Evolutionary conservation across 2,797 vertebrate species (phyloP).

Genomic region (Labeo calbasu): DNA sequence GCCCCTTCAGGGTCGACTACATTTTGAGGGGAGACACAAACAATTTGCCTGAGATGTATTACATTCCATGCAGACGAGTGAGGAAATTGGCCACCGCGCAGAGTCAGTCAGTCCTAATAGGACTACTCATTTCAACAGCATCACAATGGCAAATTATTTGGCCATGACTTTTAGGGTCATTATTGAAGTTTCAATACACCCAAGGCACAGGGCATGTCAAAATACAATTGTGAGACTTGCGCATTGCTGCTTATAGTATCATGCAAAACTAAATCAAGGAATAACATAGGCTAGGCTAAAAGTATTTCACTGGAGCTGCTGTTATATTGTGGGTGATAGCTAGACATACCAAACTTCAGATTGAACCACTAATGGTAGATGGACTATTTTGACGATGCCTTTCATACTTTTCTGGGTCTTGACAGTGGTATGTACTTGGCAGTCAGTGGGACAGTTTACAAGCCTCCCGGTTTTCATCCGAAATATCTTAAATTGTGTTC

Average conservation of each 20-base stretch:
- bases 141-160: conserved; percentile 31
- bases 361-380: no score
- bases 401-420: no score
- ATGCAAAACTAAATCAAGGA: conserved; percentile 17
- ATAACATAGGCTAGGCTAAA: conserved; percentile 5
- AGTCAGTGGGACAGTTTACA: no score
- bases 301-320: conserved; percentile 6
- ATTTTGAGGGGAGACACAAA: conserved; percentile 72
- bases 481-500: no score
- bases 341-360: not conserved
- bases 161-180: conserved; percentile 29
- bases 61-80: conserved; percentile 70
- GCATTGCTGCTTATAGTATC: conserved; percentile 12
- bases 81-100: conserved; percentile 69
- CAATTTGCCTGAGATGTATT: conserved; percentile 78
- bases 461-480: no score
- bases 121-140: conserved; percentile 72
- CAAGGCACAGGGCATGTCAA: conserved; percentile 29
- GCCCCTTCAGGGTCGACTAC: conserved; percentile 64
- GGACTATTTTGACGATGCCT: no score
- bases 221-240: conserved; percentile 3
- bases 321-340: not conserved
- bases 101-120: conserved; percentile 71
- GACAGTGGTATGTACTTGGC: no score
- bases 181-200: conserved; percentile 23